Percentiles rank a stretch among this genome's conserved stretches.
These are phyloP conservation scores for Ischnus inquisitorius DNA, from an alignment of 2,888 invertebrate genomes.

Conservation along the genomic window DNA sequence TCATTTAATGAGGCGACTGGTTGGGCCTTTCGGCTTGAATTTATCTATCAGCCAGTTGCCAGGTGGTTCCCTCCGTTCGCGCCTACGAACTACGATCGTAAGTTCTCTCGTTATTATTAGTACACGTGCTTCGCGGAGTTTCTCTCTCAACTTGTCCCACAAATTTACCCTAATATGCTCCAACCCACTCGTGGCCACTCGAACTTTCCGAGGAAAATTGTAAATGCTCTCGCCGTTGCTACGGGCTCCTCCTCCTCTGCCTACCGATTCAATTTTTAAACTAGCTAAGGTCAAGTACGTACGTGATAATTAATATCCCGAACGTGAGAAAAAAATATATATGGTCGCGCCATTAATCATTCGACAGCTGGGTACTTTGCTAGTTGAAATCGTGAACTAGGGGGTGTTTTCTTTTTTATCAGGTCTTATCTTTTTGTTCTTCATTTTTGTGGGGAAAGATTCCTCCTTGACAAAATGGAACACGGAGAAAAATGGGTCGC, in stretches of 20 bases:
- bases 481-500: not conserved
- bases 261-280: constrained; percentile 18
- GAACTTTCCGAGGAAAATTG: constrained; percentile 54
- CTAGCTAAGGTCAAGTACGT: constrained; percentile 26
- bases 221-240: constrained; percentile 4
- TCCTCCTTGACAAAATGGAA: not conserved
- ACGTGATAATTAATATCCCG: constrained; percentile 55
- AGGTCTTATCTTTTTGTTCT: not conserved
- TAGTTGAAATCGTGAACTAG: not conserved
- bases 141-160: constrained; percentile 43
- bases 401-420: not conserved
- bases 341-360: constrained; percentile 34
- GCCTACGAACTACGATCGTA: constrained; percentile 12
- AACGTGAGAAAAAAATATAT: not conserved
- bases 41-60: constrained; percentile 39
- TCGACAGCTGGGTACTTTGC: constrained; percentile 2
- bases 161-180: constrained; percentile 58
- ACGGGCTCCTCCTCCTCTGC: not conserved
- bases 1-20: too few relatives aligned
- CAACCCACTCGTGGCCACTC: constrained; percentile 12
- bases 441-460: not conserved
- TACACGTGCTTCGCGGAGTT: constrained; percentile 40
- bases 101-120: constrained; percentile 49
- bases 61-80: constrained; percentile 17
- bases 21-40: not conserved